Evolutionary conservation across 2,888 invertebrate species (phyloP), one percentile per base, ranked within the genome.

Genomic region (Germaria angustata): DNA sequence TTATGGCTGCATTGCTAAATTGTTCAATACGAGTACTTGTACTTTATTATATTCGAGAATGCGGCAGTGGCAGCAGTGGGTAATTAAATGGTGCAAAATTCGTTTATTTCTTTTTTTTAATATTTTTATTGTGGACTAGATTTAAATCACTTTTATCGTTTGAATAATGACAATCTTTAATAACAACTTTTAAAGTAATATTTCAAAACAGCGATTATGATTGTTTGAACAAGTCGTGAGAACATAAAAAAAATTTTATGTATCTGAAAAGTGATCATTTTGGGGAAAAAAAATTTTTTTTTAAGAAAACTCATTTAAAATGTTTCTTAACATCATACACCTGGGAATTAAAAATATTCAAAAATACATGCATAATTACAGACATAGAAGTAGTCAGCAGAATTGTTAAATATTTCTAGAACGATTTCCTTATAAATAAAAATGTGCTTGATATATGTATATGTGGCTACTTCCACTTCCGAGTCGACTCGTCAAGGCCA

Each of bases 31-130:
- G 46, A 49, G 59, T 76, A 68, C 46, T n/a, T n/a, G n/a, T 77
- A 51, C 32, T 77, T 68, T 77, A 77, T 68, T 68, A 77, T 68
- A 77, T 77, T 68, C n/a, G 68, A 13, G 9, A 55, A 51, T 61
- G 49, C n/a, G 17, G 36, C n/a, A 51, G 39, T 9, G 3, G 36
- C 15, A 15, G 32, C 8, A 22, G 24, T 9, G 53, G n/a, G 17
- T 49, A 66, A 75, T 66, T 55, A 61, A 75, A 63, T 66, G 57
- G 32, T 61, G 36, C 51, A 65, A n/a, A 39, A 28, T 61, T 61
- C 41, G 20, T 68, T n/a, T n/a, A n/a, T 53, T 65, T 11, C n/a
- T 2, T 0, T 51, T 28, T 46, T 20, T 46, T 41, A 20, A 17
- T 28, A n/a, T 61, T 20, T 34, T 39, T 36, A 39, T 41, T 51